These are phyloP conservation scores for Apotomis turbidana DNA, from an alignment of 2,888 invertebrate genomes.

Conservation along the genomic window DNA sequence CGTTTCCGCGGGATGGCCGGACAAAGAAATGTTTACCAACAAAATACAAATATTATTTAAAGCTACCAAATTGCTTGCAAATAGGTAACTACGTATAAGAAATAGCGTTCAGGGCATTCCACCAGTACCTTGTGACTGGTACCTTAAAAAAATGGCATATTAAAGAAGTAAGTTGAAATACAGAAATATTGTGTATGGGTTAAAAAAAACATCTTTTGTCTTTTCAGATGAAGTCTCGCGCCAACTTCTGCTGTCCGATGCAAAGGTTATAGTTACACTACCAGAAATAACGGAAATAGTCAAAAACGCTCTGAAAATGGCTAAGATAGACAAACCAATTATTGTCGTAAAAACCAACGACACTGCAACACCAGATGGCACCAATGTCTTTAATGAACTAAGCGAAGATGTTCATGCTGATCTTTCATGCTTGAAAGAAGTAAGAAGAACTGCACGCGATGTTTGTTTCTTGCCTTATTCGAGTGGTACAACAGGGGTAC, in stretches of 20 bases:
- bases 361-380: conserved; percentile 69
- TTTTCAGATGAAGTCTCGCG: conserved; percentile 88
- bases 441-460: conserved; percentile 80
- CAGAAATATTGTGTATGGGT: no score
- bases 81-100: no score
- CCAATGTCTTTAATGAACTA: conserved; percentile 86
- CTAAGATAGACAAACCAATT: conserved; percentile 80
- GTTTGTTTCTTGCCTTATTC: conserved; percentile 91
- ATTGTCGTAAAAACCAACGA: conserved; percentile 74
- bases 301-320: conserved; percentile 75
- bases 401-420: conserved; percentile 83
- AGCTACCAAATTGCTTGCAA: no score
- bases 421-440: conserved; percentile 77
- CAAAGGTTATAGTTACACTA: conserved; percentile 86
- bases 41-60: no score
- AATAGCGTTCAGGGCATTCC: no score
- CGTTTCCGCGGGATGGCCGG: no score
- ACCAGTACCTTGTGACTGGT: no score
- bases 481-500: conserved; percentile 93
- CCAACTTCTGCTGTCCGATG: conserved; percentile 85
- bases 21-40: no score
- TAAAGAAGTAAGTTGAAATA: no score
- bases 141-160: no score
- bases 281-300: conserved; percentile 77
- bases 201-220: conserved; percentile 20